Percentiles rank a stretch among this genome's conserved stretches.
These are phyloP conservation scores for Leucoraja erinaceus DNA, from an alignment of 2,113 vertebrate genomes.

Conservation along the genomic window DNA sequence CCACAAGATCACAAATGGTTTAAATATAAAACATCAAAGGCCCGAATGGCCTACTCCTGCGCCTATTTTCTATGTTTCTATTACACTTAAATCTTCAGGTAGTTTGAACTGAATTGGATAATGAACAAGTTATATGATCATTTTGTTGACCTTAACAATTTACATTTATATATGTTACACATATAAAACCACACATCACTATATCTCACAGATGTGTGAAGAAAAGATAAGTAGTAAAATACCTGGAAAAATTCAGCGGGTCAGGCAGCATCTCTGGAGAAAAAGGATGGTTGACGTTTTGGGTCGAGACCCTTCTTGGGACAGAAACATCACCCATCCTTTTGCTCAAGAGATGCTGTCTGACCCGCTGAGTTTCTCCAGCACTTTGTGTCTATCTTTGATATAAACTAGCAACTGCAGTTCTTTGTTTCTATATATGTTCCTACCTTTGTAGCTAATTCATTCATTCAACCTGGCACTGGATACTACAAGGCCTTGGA, in stretches of 20 bases:
- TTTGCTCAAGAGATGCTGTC: no score
- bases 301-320: no score
- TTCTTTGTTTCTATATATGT: not conserved
- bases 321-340: no score
- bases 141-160: not conserved
- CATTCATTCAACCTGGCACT: not conserved
- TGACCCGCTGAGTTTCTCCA: no score
- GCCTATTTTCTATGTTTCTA: no score
- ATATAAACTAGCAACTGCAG: no score
- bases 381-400: no score
- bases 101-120: not conserved
- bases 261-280: no score
- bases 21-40: not conserved
- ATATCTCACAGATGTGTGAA: not conserved
- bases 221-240: not conserved
- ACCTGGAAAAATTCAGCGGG: no score
- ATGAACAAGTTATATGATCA: not conserved
- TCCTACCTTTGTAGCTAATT: not conserved
- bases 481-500: not conserved
- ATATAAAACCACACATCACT: not conserved
- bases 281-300: no score
- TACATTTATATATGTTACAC: not conserved
- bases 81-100: not conserved
- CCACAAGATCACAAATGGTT: not conserved
- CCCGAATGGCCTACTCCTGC: no score